phyloP scores from a whole-genome alignment of 2,888 invertebrate genomes.

The Sturmia bella region DNA sequence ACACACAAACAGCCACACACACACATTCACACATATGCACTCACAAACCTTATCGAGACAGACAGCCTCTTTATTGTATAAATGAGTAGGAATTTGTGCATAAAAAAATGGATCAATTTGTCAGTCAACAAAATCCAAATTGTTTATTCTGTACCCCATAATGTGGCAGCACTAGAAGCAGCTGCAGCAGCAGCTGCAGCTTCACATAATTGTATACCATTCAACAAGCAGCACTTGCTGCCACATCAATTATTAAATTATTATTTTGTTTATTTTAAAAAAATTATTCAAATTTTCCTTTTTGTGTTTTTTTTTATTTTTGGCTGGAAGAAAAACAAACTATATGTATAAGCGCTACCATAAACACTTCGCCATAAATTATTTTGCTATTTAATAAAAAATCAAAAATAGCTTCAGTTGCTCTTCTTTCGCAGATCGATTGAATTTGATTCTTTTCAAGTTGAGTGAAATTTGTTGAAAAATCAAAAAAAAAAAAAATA shows the following conservation, averaged over 20 bases:
- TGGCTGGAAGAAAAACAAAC: neutral
- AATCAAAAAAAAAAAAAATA: neutral
- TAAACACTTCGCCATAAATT: constrained; percentile 20
- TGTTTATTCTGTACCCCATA: constrained; percentile 17
- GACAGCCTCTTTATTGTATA: neutral
- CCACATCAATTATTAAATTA: neutral
- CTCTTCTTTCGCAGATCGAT: constrained; percentile 5
- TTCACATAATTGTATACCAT: constrained; percentile 28
- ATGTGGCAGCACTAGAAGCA: neutral
- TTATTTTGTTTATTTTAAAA: neutral
- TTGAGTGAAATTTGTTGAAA: constrained; percentile 10
- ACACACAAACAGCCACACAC: neutral
- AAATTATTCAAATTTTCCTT: constrained; percentile 19
- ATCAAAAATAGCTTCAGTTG: constrained; percentile 7
- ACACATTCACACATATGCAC: neutral
- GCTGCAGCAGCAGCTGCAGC: neutral
- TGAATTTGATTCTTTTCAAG: neutral
- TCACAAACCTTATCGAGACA: neutral
- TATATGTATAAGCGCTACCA: constrained; percentile 10
- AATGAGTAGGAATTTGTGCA: constrained; percentile 33
- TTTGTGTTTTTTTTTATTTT: too few species aligned
- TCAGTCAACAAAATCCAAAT: constrained; percentile 48
- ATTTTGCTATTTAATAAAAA: neutral
- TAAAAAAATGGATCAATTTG: constrained; percentile 61
- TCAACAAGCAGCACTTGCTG: neutral